A percentile compares a stretch with the other conserved stretches of the same genome.
phyloP scores from a whole-genome alignment of 2,113 vertebrate species.

The Pseudopodoces humilis region DNA sequence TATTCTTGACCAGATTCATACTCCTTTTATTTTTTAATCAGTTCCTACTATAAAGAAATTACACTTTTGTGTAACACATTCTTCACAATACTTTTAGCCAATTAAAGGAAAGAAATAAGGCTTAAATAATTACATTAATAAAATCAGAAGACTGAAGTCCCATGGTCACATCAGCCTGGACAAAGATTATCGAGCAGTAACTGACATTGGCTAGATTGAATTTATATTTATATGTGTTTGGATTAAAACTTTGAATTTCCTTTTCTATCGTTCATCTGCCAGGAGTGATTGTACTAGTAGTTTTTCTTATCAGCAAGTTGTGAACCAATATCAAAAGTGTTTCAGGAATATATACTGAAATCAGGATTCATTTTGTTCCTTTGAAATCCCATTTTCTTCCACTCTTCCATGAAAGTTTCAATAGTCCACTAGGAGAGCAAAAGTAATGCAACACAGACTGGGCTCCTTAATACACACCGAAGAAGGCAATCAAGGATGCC shows the following conservation, averaged over 20 bases:
- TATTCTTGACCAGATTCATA: not conserved
- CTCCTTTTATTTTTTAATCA: not conserved
- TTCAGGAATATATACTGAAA: not conserved
- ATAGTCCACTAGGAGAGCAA: not conserved
- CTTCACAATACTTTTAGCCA: not conserved
- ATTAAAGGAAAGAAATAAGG: not conserved
- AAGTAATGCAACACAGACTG: not conserved
- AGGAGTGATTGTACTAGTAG: not conserved
- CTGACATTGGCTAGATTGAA: not conserved
- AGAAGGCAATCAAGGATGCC: not conserved
- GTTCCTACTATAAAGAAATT: not conserved
- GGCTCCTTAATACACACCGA: not conserved
- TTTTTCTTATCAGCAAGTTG: not conserved
- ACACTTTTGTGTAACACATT: not conserved
- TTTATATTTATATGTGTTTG: not conserved
- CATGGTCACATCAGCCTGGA: not conserved
- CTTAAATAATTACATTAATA: not conserved
- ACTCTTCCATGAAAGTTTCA: not conserved
- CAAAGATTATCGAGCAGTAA: not conserved
- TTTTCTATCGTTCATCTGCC: not conserved
- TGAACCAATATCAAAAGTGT: not conserved
- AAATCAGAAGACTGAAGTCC: not conserved
- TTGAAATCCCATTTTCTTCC: constrained; percentile 21
- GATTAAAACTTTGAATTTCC: not conserved
- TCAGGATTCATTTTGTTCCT: not conserved